These are phyloP conservation scores for Mythimna impura DNA, from an alignment of 2,888 invertebrate species.

Conservation along the genomic window DNA sequence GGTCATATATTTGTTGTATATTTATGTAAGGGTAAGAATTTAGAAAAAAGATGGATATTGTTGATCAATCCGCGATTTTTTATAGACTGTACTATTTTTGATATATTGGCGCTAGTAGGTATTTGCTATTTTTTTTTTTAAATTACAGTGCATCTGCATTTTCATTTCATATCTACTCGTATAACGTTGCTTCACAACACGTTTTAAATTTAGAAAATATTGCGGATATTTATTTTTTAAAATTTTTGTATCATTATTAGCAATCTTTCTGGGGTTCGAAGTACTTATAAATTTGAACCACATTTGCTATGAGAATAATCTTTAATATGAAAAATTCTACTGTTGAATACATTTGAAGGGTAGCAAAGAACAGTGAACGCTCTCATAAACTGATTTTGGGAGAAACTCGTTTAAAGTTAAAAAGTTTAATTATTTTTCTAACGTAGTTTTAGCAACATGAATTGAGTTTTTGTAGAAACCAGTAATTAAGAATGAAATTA, in stretches of 20 bases:
- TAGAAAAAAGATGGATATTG: neutral
- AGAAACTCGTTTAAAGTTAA: too few relatives aligned
- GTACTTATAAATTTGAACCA: neutral
- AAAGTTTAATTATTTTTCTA: too few relatives aligned
- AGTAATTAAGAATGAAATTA: too few relatives aligned
- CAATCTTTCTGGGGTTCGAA: neutral
- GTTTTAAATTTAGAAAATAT: neutral
- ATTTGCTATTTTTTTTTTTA: neutral
- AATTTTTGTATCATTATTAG: too few relatives aligned
- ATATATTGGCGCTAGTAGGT: neutral
- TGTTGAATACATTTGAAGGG: too few relatives aligned
- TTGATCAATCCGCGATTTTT: neutral
- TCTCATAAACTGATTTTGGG: too few relatives aligned
- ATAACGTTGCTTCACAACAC: neutral
- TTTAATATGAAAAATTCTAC: neutral
- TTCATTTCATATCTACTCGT: too few relatives aligned
- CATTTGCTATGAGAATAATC: neutral
- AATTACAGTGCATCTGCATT: too few relatives aligned
- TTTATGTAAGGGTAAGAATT: neutral
- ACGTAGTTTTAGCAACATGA: too few relatives aligned
- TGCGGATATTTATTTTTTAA: too few relatives aligned
- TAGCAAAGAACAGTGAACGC: too few relatives aligned
- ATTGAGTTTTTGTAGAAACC: too few relatives aligned
- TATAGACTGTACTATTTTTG: neutral
- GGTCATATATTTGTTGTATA: conserved; percentile 3